Evolutionary conservation across 2,797 vertebrate genomes (phyloP).

Genomic region (Scolopax bukidnonensis): DNA sequence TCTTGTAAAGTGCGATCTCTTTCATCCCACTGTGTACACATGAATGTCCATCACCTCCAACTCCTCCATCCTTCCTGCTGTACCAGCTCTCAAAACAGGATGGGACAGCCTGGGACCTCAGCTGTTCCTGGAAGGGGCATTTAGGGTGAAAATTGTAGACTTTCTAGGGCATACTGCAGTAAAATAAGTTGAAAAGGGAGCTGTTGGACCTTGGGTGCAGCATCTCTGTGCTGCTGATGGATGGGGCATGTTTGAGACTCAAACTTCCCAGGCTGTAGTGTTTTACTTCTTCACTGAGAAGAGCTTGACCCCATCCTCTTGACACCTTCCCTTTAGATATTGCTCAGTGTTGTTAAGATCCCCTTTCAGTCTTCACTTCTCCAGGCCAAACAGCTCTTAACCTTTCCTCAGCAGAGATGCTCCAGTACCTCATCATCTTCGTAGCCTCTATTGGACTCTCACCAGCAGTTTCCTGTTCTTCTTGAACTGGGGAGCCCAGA

Average conservation of each 20-base stretch:
- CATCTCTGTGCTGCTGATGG: not conserved
- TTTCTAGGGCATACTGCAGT: not conserved
- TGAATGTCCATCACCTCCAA: rapidly evolving
- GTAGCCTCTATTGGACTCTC: not conserved
- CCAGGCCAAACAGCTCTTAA: not conserved
- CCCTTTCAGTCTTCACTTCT: not conserved
- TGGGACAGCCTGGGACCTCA: not conserved
- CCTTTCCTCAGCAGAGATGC: not conserved
- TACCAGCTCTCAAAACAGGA: not conserved
- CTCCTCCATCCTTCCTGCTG: not conserved
- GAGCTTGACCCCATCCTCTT: not conserved
- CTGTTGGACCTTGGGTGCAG: not conserved
- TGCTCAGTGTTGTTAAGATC: not conserved
- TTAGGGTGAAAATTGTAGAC: not conserved
- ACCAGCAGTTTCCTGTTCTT: not conserved
- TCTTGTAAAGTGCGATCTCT: not conserved
- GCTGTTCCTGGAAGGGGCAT: not conserved
- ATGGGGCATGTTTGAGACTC: not conserved
- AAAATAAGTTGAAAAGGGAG: not conserved
- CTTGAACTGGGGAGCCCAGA: not conserved
- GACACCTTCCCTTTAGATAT: not conserved
- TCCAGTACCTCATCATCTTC: not conserved
- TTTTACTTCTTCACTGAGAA: not conserved
- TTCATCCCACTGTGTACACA: rapidly evolving
- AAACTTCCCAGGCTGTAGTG: not conserved